Conservation (phyloP, 2,888 invertebrate genomes). For the Drosophila mayaguana region DNA sequence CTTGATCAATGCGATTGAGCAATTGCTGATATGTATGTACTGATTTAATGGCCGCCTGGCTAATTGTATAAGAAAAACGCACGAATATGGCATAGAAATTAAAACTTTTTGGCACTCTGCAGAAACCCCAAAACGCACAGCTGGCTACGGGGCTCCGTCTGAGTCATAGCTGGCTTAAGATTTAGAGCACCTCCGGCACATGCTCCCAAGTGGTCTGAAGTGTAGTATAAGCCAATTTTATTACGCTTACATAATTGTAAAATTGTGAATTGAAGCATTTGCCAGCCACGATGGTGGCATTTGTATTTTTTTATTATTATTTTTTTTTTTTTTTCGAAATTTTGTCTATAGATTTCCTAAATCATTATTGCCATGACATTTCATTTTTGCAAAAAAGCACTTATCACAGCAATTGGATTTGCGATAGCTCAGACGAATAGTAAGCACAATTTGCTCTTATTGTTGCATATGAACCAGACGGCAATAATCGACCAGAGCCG, state of each 20-base stretch:
- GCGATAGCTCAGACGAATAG: slow-evolving; percentile 55
- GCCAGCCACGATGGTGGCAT: slow-evolving; percentile 16
- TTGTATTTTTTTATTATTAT: slow-evolving; percentile 4
- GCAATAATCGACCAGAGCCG: slow-evolving; percentile 20
- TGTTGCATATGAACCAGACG: slow-evolving; percentile 41
- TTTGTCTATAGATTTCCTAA: slow-evolving; percentile 24
- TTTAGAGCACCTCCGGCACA: slow-evolving; percentile 36
- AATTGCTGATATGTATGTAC: slow-evolving; percentile 58
- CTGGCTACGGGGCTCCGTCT: slow-evolving; percentile 54
- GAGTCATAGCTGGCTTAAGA: slow-evolving; percentile 47
- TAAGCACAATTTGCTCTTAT: slow-evolving; percentile 62
- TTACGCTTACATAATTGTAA: slow-evolving; percentile 37
- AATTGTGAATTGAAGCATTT: slow-evolving; percentile 29
- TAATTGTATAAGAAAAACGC: slow-evolving; percentile 53
- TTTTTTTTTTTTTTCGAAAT: background rate
- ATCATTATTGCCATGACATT: slow-evolving; percentile 58
- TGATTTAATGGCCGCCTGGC: slow-evolving; percentile 59
- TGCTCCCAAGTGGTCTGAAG: slow-evolving; percentile 23
- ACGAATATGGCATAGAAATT: slow-evolving; percentile 47
- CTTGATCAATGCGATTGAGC: slow-evolving; percentile 70
- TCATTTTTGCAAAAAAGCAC: slow-evolving; percentile 33
- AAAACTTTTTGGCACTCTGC: slow-evolving; percentile 50
- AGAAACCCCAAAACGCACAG: slow-evolving; percentile 62
- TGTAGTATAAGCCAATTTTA: slow-evolving; percentile 31
- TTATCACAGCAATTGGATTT: slow-evolving; percentile 61